These are phyloP conservation scores for Fragum whitleyi DNA, from an alignment of 2,888 invertebrate species.

Conservation along the genomic window DNA sequence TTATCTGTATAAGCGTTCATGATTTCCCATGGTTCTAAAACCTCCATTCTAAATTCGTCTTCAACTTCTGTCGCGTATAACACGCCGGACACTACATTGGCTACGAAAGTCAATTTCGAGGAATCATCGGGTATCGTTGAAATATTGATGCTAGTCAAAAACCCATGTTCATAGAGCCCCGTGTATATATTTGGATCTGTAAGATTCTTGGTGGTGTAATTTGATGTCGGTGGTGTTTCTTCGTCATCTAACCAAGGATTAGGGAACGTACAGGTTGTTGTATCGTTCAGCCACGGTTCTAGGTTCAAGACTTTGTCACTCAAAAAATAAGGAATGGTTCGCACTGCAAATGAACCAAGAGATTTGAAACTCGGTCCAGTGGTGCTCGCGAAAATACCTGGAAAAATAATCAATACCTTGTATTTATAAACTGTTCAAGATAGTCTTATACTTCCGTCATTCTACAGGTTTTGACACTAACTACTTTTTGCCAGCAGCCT, in stretches of 20 bases:
- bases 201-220: not conserved
- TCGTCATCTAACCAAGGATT: constrained; percentile 39
- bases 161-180: constrained; percentile 38
- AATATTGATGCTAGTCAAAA: constrained; percentile 34
- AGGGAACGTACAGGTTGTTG: constrained; percentile 68
- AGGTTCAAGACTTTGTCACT: constrained; percentile 62
- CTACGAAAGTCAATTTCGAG: constrained; percentile 13
- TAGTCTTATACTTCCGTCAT: too few species aligned
- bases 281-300: constrained; percentile 68
- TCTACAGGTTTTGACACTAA: too few species aligned
- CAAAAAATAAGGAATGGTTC: constrained; percentile 47
- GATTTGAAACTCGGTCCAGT: constrained; percentile 43
- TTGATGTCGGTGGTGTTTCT: not conserved
- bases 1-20: not conserved
- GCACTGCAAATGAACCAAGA: not conserved
- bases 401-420: too few species aligned
- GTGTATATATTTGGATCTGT: constrained; percentile 36
- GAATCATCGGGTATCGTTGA: not conserved
- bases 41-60: constrained; percentile 46
- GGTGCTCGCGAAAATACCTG: constrained; percentile 53
- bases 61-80: constrained; percentile 40
- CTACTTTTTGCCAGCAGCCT: too few species aligned
- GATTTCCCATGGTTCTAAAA: constrained; percentile 48
- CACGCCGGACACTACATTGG: constrained; percentile 26
- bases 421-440: too few species aligned